A percentile compares a stretch with the other conserved stretches of the same genome.
Conservation (phyloP, 2,888 invertebrate species). For the Agrochola litura region DNA sequence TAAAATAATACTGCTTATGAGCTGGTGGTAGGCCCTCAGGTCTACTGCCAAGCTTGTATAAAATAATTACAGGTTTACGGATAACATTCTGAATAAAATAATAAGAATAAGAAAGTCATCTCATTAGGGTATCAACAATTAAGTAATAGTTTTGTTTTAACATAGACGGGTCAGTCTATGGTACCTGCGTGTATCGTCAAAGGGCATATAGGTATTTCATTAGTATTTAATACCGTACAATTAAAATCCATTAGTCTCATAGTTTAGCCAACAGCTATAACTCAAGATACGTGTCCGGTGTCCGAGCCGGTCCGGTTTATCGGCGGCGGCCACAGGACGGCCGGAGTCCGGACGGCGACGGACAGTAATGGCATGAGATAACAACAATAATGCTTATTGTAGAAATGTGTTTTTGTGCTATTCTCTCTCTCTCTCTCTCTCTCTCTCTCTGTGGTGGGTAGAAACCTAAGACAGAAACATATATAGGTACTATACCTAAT, state of each 20-base stretch:
- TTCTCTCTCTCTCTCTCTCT: conserved; percentile 3
- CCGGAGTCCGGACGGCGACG: conserved; percentile 27
- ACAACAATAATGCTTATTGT: conserved; percentile 28
- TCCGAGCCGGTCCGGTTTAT: conserved; percentile 42
- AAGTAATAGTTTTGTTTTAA: background rate
- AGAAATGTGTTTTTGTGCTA: conserved; percentile 15
- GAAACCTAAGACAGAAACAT: no score
- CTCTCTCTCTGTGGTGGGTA: background rate
- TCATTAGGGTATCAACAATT: background rate
- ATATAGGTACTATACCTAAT: no score
- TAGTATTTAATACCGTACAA: conserved; percentile 10
- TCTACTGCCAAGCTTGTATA: background rate
- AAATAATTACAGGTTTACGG: background rate
- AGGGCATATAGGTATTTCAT: background rate
- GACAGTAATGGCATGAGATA: conserved; percentile 59
- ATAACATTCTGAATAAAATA: background rate
- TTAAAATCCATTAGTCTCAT: conserved; percentile 46
- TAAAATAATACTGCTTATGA: no score
- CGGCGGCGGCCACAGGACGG: conserved; percentile 33
- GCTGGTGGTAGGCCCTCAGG: no score
- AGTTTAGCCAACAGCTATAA: conserved; percentile 47
- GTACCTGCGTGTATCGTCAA: background rate
- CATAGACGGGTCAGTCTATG: no score
- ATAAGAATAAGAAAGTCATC: background rate
- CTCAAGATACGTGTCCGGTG: conserved; percentile 52